Base-by-base conservation (phyloP, 2,888 invertebrate genomes). In the Tuta absoluta region DNA sequence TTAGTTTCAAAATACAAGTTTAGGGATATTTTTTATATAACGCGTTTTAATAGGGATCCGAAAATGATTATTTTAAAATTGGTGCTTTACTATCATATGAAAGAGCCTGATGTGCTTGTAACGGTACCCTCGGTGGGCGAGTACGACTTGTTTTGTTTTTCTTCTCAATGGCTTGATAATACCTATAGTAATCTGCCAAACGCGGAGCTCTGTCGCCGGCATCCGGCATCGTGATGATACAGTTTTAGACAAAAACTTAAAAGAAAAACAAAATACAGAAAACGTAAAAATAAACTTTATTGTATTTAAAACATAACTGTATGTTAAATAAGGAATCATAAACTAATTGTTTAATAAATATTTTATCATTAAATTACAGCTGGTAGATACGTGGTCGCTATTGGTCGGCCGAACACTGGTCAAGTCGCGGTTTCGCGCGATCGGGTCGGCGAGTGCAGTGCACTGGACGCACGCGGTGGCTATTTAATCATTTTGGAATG, bases 271-370 rank as follows among this genome's bases (percentile, higher is more conserved):
- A 77, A 75, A 80, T 87, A 86, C 82, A 86, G 80, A 86, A 88
- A 89, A 89, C 88, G 80, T 89, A 86, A 86, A 88, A 88, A 88
- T 89, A 89, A 88, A 88, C 86, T 89, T 89, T 89, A 89, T 88
- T 87, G 77, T 82, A 82, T 84, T 85, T 78, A 77, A 84, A 86
- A 88, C 86, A 87, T 82, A 86, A 87, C 81, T 82, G 73, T 78
- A 79, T 76, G 77, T 82, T 84, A 79, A 80, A 82, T 78, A 82
- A 53, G 76, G 71, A 75, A 74, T 33, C 33, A 33, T 81, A 77
- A 81, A 76, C 75, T 74, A 72, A 72, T 68, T 68, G 65, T 79
- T 76, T 75, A 84, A 85, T 86, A 84, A 85, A 84, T 86, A 84
- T 73, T 81, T 51, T 81, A 78, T 79, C 71, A 72, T 76, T 76